A percentile compares a stretch with the other conserved stretches of the same genome.
phyloP scores from a whole-genome alignment of 2,888 invertebrate genomes.

The Apoda limacodes region DNA sequence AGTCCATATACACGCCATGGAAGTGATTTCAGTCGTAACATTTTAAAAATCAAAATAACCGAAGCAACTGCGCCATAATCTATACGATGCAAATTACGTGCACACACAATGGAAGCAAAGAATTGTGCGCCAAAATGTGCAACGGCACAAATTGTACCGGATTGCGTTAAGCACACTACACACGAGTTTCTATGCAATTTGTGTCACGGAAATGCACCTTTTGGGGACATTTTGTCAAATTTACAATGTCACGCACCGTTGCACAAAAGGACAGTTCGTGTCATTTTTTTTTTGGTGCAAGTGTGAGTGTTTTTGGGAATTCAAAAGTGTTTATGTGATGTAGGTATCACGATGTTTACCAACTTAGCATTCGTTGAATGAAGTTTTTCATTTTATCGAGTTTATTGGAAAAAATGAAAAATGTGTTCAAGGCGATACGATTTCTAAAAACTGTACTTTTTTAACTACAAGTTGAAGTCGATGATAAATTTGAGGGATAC shows the following conservation, averaged over 20 bases:
- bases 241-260: conserved; percentile 31
- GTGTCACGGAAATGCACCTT: conserved; percentile 33
- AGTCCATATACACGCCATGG: no score
- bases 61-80: no score
- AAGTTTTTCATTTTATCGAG: no score
- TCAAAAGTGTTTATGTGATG: conserved; percentile 8
- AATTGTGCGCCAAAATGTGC: conserved; percentile 17
- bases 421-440: no score
- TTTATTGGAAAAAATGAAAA: no score
- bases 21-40: no score
- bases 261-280: conserved; percentile 26
- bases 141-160: conserved; percentile 9
- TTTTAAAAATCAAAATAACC: no score
- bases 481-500: no score
- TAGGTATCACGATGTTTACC: not conserved
- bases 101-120: conserved; percentile 17
- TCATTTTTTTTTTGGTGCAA: conserved; percentile 9
- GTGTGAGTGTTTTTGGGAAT: conserved; percentile 9
- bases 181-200: conserved; percentile 19
- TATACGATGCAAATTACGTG: not conserved
- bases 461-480: no score
- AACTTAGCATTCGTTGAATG: conserved; percentile 1
- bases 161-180: conserved; percentile 11
- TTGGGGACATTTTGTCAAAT: conserved; percentile 21
- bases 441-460: no score